Base-by-base conservation (phyloP, 2,113 vertebrate species). In the Orthochromis malagaraziensis region DNA sequence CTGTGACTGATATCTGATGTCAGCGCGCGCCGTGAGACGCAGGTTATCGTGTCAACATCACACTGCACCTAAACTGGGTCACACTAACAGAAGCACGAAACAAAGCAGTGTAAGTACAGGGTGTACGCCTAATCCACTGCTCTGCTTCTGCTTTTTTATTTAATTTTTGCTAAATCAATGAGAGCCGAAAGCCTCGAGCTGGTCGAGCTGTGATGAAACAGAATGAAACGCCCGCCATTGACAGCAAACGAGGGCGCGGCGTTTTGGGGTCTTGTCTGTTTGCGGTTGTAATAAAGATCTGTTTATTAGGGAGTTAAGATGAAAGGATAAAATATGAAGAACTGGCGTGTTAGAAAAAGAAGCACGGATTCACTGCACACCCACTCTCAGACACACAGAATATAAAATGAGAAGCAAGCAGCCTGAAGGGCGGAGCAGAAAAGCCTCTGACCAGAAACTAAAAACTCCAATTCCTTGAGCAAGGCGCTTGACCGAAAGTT, bases 151-250 rank as follows among this genome's bases (percentile, higher is more conserved):
- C 77, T 68, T 82, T 63, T 68, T 40, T 38, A 68, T 68, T 68
- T 4, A 21, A 68, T 45, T 80, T 68, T 47, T 21, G 16, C 31
- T 8, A 47, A 81, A 87, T 86, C 29, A 19, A 33, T 58, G 81
- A 79, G 79, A 86, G 79, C 16, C 5, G 1, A 42, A 84, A 87
- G 83, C 85, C 84, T 85, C 4, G 8, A 87, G 82, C 54, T n/a
- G 11, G 6, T 75, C 10, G 3, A 63, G 35, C 68, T 79, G 40
- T 91, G 95, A 94, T 94, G 94, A 95, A 95, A 95, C 82, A 40
- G 93, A 94, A 92, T 92, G 89, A 95, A 94, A 95, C 57, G 88
- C 88, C 63, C 53, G 87, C 6, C 24, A 87, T 75, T 40, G 75
- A 88, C 85, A 84, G 81, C 81, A 87, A 91, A 89, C 57, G 88